These are phyloP conservation scores for Colletes gigas DNA, from an alignment of 1,140 invertebrate genomes.

Conservation along the genomic window DNA sequence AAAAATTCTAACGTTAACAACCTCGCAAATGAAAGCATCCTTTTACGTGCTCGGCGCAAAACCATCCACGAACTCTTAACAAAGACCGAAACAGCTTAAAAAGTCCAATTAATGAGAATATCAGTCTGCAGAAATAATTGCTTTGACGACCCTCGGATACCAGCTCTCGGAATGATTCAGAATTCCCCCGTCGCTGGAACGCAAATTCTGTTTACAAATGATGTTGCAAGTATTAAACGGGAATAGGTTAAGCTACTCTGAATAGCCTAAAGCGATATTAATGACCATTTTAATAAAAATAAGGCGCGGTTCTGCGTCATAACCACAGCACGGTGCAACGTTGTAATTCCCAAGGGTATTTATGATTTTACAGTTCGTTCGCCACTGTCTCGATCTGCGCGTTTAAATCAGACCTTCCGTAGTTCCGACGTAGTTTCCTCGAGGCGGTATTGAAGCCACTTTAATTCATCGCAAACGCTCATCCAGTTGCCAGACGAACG, in stretches of 20 bases:
- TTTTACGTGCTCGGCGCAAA: no score
- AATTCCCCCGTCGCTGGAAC: background rate
- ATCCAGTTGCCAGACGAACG: background rate
- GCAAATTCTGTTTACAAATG: background rate
- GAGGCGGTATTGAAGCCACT: background rate
- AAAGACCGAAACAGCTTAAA: no score
- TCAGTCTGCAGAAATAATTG: no score
- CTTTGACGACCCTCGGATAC: no score
- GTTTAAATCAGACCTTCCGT: background rate
- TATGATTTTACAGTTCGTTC: constrained; percentile 30
- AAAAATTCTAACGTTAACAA: no score
- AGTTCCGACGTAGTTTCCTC: no score
- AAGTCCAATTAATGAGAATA: no score
- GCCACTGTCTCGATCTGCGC: no score
- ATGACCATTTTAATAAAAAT: constrained; percentile 18
- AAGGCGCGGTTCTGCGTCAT: background rate
- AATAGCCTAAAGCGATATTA: constrained; percentile 3
- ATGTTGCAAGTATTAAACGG: background rate
- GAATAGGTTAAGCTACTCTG: background rate
- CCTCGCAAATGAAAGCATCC: no score
- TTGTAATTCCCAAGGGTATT: constrained; percentile 12
- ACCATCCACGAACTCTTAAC: no score
- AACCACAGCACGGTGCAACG: background rate
- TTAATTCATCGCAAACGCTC: background rate
- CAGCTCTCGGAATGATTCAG: no score